phyloP scores from a whole-genome alignment of 2,888 invertebrate genomes.

The Chrysolina americana region DNA sequence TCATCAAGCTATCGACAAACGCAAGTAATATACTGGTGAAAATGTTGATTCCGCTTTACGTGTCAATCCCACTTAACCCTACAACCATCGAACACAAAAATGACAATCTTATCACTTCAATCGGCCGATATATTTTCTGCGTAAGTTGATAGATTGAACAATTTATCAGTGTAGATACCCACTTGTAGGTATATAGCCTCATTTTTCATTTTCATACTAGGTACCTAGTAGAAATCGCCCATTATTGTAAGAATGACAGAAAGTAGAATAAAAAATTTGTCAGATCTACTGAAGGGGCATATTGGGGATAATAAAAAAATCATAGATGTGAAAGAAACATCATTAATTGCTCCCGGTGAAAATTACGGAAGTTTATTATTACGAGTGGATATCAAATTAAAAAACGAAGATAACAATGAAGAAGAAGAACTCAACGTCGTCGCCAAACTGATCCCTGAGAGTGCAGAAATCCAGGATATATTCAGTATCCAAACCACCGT shows the following conservation, averaged over 20 bases:
- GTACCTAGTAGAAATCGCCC: too few relatives aligned
- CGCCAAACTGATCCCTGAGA: constrained; percentile 9
- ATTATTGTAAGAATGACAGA: background rate
- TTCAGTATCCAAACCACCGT: constrained; percentile 71
- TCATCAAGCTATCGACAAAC: too few relatives aligned
- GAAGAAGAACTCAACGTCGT: constrained; percentile 26
- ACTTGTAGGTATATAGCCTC: too few relatives aligned
- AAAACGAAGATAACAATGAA: constrained; percentile 4
- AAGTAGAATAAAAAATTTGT: constrained; percentile 24
- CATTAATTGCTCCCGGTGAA: constrained; percentile 39
- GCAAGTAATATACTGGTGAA: too few relatives aligned
- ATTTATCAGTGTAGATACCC: too few relatives aligned
- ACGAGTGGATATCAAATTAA: constrained; percentile 30
- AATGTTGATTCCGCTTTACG: too few relatives aligned
- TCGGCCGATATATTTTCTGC: too few relatives aligned
- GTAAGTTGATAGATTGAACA: too few relatives aligned
- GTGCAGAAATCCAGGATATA: constrained; percentile 46
- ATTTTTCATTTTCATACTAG: too few relatives aligned
- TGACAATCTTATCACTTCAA: too few relatives aligned
- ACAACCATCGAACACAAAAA: too few relatives aligned
- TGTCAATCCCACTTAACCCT: too few relatives aligned
- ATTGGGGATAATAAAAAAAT: constrained; percentile 31
- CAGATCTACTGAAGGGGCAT: constrained; percentile 27
- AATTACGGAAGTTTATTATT: constrained; percentile 44
- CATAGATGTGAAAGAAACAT: background rate